These are phyloP conservation scores for Ceratosolen solmsi DNA, from an alignment of 1,140 invertebrate genomes.

Conservation along the genomic window DNA sequence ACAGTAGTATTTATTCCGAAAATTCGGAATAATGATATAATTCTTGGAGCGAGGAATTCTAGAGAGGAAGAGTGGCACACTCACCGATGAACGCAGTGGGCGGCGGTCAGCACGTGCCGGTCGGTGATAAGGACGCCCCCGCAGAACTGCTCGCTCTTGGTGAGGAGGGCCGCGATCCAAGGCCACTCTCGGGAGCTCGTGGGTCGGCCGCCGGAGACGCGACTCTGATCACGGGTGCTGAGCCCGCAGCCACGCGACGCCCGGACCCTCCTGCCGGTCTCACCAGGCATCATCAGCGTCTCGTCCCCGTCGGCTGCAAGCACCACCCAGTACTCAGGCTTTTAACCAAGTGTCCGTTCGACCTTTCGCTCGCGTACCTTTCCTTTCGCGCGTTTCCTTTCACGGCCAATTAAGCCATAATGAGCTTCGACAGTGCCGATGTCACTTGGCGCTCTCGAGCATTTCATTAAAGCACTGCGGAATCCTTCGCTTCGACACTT, in stretches of 20 bases:
- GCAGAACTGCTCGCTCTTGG: conserved; percentile 78
- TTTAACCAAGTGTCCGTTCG: background rate
- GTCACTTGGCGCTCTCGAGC: no score
- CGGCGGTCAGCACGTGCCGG: conserved; percentile 85
- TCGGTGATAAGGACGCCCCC: conserved; percentile 87
- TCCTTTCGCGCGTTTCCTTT: no score
- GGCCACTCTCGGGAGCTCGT: conserved; percentile 84
- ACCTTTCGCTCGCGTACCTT: no score
- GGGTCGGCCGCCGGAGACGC: conserved; percentile 78
- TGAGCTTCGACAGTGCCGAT: no score
- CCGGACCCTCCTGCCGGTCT: conserved; percentile 49
- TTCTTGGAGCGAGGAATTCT: no score
- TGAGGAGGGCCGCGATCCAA: conserved; percentile 85
- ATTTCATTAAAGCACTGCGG: no score
- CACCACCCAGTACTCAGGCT: no score
- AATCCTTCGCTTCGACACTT: no score
- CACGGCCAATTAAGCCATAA: no score
- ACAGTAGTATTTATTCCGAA: no score
- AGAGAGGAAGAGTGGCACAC: background rate
- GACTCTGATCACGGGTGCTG: conserved; percentile 73
- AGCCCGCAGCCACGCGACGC: conserved; percentile 79
- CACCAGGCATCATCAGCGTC: background rate
- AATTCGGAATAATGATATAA: no score
- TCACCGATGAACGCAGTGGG: conserved; percentile 78
- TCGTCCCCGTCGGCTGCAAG: conserved; percentile 28